Evolutionary conservation across 2,797 vertebrate genomes (phyloP).

Genomic region (Astyanax mexicanus): DNA sequence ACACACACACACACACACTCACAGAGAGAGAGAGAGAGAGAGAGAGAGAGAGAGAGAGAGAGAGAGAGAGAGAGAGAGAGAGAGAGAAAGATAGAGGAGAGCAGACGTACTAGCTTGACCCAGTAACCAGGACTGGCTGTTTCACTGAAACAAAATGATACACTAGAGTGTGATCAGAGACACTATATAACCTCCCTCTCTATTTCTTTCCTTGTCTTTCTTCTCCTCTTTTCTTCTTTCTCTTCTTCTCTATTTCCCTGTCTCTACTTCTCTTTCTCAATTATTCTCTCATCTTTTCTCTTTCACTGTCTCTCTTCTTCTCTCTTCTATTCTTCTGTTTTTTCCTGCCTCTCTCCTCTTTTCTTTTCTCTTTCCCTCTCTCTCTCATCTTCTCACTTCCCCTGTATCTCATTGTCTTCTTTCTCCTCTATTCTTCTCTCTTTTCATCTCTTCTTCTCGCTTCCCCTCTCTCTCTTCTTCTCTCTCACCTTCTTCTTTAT

Average conservation of each 20-base stretch:
- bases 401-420: conserved; percentile 2
- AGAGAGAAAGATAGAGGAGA: conserved; percentile 40
- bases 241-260: background rate
- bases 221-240: background rate
- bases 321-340: too few relatives aligned
- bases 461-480: background rate
- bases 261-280: conserved; percentile 36
- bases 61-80: conserved; percentile 27
- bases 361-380: conserved; percentile 27
- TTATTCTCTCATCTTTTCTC: too few relatives aligned
- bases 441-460: background rate
- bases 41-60: conserved; percentile 7
- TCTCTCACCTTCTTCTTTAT: background rate
- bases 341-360: too few relatives aligned
- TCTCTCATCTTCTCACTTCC: background rate
- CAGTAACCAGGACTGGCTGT: background rate
- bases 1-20: conserved; percentile 41
- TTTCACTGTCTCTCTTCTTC: background rate
- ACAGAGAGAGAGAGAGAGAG: too few relatives aligned
- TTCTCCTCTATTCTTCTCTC: too few relatives aligned
- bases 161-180: conserved; percentile 45
- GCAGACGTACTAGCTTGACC: background rate
- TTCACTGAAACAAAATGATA: background rate
- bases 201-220: background rate
- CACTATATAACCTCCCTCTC: conserved; percentile 43